A percentile compares a stretch with the other conserved stretches of the same genome.
phyloP scores from a whole-genome alignment of 1,140 invertebrate species.

The Daktulosphaira vitifoliae region DNA sequence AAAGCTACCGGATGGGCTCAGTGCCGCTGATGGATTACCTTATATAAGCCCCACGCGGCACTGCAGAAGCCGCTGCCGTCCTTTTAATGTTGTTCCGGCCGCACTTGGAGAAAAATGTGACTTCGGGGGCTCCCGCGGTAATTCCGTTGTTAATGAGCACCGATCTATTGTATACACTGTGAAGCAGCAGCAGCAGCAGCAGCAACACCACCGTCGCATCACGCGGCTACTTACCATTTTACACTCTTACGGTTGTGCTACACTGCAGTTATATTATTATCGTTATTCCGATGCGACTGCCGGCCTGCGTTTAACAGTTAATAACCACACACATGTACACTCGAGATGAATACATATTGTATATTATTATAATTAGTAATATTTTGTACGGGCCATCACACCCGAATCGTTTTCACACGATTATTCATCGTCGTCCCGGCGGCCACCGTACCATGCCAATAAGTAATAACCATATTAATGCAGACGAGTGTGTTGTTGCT shows the following conservation, averaged over 20 bases:
- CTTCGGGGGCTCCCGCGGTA: background rate
- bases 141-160: constrained; percentile 20
- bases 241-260: too few species aligned
- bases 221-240: too few species aligned
- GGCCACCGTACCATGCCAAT: background rate
- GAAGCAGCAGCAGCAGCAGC: too few species aligned
- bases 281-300: background rate
- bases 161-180: background rate
- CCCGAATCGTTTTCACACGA: constrained; percentile 27
- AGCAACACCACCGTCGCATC: too few species aligned
- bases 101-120: constrained; percentile 17
- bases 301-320: background rate
- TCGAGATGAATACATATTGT: background rate
- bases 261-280: constrained; percentile 4
- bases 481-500: too few species aligned
- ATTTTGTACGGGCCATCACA: background rate
- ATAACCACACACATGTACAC: background rate
- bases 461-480: constrained; percentile 15
- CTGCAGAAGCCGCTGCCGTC: background rate
- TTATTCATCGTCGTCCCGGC: constrained; percentile 10
- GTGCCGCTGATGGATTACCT: constrained; percentile 19
- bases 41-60: constrained; percentile 3
- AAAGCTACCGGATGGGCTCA: constrained; percentile 15
- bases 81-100: constrained; percentile 6
- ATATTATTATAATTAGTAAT: too few species aligned